Evolutionary conservation across 2,797 vertebrate genomes (phyloP), one percentile per base, ranked within the genome.

Genomic region (Ambastaia sidthimunki): DNA sequence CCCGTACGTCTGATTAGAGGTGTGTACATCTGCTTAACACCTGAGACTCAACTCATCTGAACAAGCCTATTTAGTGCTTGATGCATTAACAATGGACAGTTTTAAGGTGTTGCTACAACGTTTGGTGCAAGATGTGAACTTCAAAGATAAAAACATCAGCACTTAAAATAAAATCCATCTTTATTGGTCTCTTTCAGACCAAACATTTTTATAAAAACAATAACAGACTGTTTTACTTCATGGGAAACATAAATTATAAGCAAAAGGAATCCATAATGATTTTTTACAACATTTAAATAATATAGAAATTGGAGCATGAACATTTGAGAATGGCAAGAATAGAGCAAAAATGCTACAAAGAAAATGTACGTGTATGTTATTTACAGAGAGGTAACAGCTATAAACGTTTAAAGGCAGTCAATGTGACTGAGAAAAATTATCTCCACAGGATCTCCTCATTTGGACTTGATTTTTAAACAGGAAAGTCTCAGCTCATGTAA

Each of bases 201-300:
- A 88, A 88, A 37, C 44, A 48, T 47, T 85, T 78, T 83, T 85
- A 77, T 78, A 78, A 70, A 88, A 90, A 91, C 65, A 83, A 72
- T 75, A 85, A 76, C 19, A 81, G 76, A 66, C 63, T 3, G 31
- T 55, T 67, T 84, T 76, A 89, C 77, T 74, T 76, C 54, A 67
- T 55, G 83, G 85, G 87, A 85, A 89, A 88, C 90, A 94, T 95
- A 94, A 94, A 94, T 94, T 94, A 95, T 86, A 89, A 88, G 87
- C 85, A 89, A 81, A 80, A 87, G 71, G 92, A 87, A 90, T 86
- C 88, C 81, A 90, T 80, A 88, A 81, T 54, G 76, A 88, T 89
- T 90, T 37, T 91, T 89, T 88, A 89, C 86, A 89, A 83, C 70
- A 87, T 88, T 92, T 93, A 93, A 94, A 93, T 93, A 37, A 37